Base-by-base conservation (phyloP, 2,888 invertebrate genomes). In the Laothoe populi region DNA sequence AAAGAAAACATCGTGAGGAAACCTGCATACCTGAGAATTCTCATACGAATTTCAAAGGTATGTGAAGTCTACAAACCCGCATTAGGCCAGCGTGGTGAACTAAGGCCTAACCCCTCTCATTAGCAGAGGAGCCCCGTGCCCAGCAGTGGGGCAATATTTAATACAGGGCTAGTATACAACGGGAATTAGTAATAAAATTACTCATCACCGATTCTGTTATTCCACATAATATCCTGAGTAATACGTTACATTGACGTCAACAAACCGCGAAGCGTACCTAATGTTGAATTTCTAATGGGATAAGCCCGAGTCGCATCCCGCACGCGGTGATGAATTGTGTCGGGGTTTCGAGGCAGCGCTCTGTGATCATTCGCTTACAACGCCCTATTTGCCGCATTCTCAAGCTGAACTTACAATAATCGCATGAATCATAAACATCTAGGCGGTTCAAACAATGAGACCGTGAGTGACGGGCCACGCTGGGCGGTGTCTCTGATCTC, bases 371-470 rank as follows among this genome's bases (percentile, higher is more conserved):
- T 86, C 79, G 82, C 78, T 78, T 79, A 88, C 84, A 87, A 83
- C 87, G 90, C 82, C 87, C 89, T 84, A 87, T 88, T 90, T 87
- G 82, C 81, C 84, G 84, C 84, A 85, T 83, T 88, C 87, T 89
- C 88, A 90, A 90, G 90, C 82, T 74, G 78, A 86, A 84, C 81
- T 83, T 83, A 83, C 82, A 82, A 82, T 86, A 81, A 74, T 70
- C 70, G 77, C 73, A 89, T 91, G 90, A 90, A 85, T 90, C 89
- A 90, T 86, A 83, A 71, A 79, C 77, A 82, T 84, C 85, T 83
- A 79, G 81, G 75, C 81, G 78, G 78, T 74, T 80, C 81, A 83
- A 84, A 90, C 90, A 90, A 90, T 92, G 83, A 82, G 74, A 73
- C 77, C 78, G 75, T 83, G 88, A 90, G 82, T 87, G 90, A 88